These are phyloP conservation scores for Cheilosia soror DNA, from an alignment of 2,888 invertebrate species.

Conservation along the genomic window DNA sequence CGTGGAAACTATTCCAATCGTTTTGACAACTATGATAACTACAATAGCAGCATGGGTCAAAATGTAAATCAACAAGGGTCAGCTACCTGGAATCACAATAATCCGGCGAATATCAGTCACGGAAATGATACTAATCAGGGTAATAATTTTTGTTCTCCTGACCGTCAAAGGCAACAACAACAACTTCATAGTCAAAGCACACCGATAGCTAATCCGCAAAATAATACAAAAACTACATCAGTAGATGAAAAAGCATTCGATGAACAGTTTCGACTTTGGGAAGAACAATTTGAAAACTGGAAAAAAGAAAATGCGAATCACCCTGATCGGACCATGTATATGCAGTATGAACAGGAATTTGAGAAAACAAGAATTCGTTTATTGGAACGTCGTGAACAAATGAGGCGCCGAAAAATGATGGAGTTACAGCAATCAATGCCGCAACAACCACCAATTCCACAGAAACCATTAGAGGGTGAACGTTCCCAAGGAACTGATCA, in stretches of 20 bases:
- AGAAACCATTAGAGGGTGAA: constrained; percentile 3
- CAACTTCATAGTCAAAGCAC: constrained; percentile 29
- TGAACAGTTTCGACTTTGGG: constrained; percentile 95
- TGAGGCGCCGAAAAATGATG: constrained; percentile 86
- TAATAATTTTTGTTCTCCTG: constrained; percentile 30
- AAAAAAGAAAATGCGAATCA: constrained; percentile 95
- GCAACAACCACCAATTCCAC: neutral
- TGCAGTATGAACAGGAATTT: constrained; percentile 94
- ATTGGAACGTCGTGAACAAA: constrained; percentile 91
- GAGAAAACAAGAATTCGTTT: constrained; percentile 92
- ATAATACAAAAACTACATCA: constrained; percentile 28
- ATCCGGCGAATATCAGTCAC: constrained; percentile 11
- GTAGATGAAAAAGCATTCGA: constrained; percentile 93
- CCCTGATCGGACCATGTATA: constrained; percentile 94
- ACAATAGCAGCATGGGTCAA: constrained; percentile 26
- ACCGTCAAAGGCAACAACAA: constrained; percentile 43
- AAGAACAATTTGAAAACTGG: constrained; percentile 96
- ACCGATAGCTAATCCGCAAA: constrained; percentile 11
- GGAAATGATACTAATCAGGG: constrained; percentile 3
- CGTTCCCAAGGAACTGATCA: constrained; percentile 1
- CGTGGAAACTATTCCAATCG: constrained; percentile 42
- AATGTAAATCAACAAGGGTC: constrained; percentile 28
- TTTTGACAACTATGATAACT: constrained; percentile 48
- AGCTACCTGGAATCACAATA: constrained; percentile 40
- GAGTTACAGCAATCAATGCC: constrained; percentile 68